Evolutionary conservation across 2,797 vertebrate species (phyloP), one percentile per base, ranked within the genome.

Genomic region (Yasuhikotakia modesta): DNA sequence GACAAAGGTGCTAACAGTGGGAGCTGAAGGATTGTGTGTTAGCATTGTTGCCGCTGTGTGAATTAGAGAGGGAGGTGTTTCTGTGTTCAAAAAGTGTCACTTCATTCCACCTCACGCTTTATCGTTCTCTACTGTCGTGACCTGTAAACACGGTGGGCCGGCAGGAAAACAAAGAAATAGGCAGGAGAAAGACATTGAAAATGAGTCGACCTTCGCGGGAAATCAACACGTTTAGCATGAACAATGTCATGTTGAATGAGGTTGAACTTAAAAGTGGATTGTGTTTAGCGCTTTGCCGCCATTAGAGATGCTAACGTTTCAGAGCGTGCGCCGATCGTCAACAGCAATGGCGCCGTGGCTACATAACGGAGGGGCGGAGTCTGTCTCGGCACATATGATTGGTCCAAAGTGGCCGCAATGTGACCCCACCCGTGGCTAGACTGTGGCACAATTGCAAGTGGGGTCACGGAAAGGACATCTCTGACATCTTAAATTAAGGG

Each of bases 381-480:
- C 13, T 3, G 39, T 63, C 7, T n/a, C 0, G 11, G 70, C 17
- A 19, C 50, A 78, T 85, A 73, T 68, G 81, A 94, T 92, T 92
- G 89, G 91, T 80, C 75, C 4, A 79, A 80, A 76, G 2, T 80
- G 69, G 79, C 82, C 27, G 58, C 84, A 50, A 6, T 65, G 12
- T 76, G 79, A 89, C 82, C 84, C 83, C 83, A 80, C 87, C 85
- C 46, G 21, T 63, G 39, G 87, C 83, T 79, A 87, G 70, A 85
- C 85, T 13, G 30, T 83, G 70, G 50, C 63, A 84, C 89, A 84
- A 86, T 57, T 82, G 85, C 22, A 78, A 78, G 82, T 0, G 71
- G 86, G 92, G 91, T 94, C 91, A 89, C 4, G 6, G 67, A 85
- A 81, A 89, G 93, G 90, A 86, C 89, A 92, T 35, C 85, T 13